Conservation (phyloP, 2,888 invertebrate genomes). For the Synanthedon tipuliformis region DNA sequence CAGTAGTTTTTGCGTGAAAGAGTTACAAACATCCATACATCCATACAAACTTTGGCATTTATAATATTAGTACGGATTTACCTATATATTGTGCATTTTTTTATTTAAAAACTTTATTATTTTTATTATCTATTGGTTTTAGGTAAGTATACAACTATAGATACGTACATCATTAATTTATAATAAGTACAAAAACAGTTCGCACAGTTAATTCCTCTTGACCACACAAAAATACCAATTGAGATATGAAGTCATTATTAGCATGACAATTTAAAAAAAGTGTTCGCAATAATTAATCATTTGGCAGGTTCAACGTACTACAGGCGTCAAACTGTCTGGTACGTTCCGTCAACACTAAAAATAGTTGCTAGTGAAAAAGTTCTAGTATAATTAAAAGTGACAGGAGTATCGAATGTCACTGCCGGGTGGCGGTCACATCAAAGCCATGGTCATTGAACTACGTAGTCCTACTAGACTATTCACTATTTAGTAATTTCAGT, state of each 20-base stretch:
- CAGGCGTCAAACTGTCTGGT: conserved; percentile 29
- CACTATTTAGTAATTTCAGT: conserved; percentile 8
- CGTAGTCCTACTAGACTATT: not conserved
- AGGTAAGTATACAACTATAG: no score
- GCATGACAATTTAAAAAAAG: conserved; percentile 8
- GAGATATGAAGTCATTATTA: conserved; percentile 11
- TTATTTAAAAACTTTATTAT: no score
- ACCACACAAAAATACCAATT: not conserved
- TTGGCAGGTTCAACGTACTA: conserved; percentile 18
- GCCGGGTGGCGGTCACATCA: conserved; percentile 10
- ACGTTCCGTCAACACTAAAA: conserved; percentile 13
- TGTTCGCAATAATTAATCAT: conserved; percentile 18
- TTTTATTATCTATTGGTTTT: no score
- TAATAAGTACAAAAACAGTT: no score
- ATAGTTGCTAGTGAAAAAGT: conserved; percentile 19
- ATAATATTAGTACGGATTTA: no score
- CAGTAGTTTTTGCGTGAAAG: no score
- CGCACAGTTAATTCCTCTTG: no score
- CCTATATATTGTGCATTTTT: no score
- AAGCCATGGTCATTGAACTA: conserved; percentile 21
- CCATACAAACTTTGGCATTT: no score
- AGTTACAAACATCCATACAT: no score
- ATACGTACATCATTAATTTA: no score
- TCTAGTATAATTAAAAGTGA: conserved; percentile 26
- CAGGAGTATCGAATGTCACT: conserved; percentile 19